These are phyloP conservation scores for Loris lydekkerianus DNA, from an alignment of 2,797 vertebrate species.

Conservation along the genomic window DNA sequence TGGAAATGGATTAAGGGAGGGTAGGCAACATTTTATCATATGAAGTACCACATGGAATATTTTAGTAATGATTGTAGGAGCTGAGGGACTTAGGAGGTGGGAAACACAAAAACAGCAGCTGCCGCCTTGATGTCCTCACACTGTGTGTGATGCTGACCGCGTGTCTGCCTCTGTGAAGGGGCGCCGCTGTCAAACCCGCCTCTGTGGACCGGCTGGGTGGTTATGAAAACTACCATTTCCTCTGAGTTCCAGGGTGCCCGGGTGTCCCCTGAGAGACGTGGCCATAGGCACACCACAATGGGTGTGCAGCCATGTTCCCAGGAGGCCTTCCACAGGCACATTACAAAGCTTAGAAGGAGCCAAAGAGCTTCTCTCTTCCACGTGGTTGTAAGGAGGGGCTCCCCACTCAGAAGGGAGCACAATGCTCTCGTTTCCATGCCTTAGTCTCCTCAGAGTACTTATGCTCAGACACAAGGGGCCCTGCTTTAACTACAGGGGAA, in stretches of 20 bases:
- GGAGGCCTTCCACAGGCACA: no score
- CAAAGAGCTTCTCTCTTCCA: not conserved
- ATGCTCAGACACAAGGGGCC: rapidly evolving
- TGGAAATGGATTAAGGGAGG: not conserved
- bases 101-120: not conserved
- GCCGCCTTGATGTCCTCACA: not conserved
- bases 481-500: no score
- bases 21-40: not conserved
- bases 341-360: no score
- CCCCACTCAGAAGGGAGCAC: rapidly evolving
- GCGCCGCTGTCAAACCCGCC: rapidly evolving
- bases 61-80: not conserved
- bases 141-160: not conserved
- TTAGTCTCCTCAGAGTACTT: rapidly evolving
- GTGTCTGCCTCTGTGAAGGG: not conserved
- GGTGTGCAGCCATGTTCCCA: rapidly evolving
- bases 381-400: not conserved
- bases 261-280: not conserved
- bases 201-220: not conserved
- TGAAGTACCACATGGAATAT: not conserved
- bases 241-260: rapidly evolving
- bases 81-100: not conserved
- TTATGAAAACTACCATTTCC: not conserved
- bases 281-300: rapidly evolving
- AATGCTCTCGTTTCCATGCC: rapidly evolving